Conservation (phyloP, 2,797 vertebrate genomes). For the Menidia menidia region DNA sequence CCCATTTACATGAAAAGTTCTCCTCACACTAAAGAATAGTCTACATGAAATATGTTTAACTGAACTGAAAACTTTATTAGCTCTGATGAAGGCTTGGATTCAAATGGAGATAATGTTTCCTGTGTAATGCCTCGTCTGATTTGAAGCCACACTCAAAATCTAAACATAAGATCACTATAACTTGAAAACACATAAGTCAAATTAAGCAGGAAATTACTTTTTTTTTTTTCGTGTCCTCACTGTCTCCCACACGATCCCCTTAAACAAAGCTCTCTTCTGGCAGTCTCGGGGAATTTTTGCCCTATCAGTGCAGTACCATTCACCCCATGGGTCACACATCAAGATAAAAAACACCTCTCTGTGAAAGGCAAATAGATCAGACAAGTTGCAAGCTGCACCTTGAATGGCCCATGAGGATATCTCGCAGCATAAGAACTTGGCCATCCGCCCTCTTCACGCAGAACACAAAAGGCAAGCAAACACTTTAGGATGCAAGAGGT, state of each 20-base stretch:
- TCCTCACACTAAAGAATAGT: conserved; percentile 39
- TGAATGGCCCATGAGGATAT: conserved; percentile 69
- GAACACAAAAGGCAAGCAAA: conserved; percentile 81
- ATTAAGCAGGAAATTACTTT: conserved; percentile 45
- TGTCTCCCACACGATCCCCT: conserved; percentile 35
- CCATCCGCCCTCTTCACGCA: conserved; percentile 64
- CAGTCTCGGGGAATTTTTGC: conserved; percentile 51
- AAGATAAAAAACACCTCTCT: conserved; percentile 76
- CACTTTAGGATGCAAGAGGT: conserved; percentile 77
- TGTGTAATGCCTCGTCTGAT: conserved; percentile 14
- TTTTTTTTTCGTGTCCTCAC: not conserved
- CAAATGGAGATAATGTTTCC: conserved; percentile 1
- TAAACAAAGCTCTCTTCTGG: conserved; percentile 38
- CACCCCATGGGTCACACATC: conserved; percentile 57
- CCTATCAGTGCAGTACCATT: conserved; percentile 69
- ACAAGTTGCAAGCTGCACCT: conserved; percentile 75
- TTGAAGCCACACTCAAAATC: conserved; percentile 33
- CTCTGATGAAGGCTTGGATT: conserved; percentile 26
- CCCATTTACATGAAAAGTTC: conserved; percentile 60
- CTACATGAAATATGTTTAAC: conserved; percentile 25
- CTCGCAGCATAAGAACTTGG: conserved; percentile 71
- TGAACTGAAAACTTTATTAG: conserved; percentile 40
- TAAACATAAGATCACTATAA: conserved; percentile 35
- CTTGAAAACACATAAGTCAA: conserved; percentile 46
- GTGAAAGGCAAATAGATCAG: conserved; percentile 75